These are phyloP conservation scores for Ctenomys sociabilis DNA, from an alignment of 2,113 vertebrate genomes.

Conservation along the genomic window DNA sequence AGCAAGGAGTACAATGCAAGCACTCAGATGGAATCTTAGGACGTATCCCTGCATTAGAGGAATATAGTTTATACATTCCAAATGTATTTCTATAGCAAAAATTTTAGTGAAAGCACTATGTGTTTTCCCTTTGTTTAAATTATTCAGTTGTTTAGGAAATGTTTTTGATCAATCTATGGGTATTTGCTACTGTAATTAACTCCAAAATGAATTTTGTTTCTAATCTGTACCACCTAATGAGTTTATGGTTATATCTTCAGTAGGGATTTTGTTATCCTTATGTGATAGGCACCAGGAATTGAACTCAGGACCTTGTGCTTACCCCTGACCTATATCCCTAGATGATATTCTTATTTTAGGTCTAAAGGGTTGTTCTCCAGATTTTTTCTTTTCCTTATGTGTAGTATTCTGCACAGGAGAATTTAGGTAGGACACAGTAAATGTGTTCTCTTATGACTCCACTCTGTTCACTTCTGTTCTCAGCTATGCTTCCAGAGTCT, in stretches of 20 bases:
- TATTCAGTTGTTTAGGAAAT: neutral
- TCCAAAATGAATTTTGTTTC: neutral
- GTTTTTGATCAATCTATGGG: neutral
- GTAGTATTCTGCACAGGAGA: neutral
- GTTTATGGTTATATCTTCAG: neutral
- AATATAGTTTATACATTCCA: neutral
- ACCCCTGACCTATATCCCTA: no score
- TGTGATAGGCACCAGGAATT: neutral
- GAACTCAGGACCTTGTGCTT: no score
- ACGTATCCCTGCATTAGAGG: neutral
- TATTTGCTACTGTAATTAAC: neutral
- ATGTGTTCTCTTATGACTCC: neutral
- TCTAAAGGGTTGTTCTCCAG: neutral
- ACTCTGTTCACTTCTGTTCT: neutral
- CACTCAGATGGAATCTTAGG: neutral
- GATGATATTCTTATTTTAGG: neutral
- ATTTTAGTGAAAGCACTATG: neutral
- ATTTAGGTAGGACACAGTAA: neutral
- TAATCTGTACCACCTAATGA: neutral
- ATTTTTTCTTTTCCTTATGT: neutral
- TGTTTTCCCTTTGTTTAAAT: neutral
- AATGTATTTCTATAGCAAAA: neutral
- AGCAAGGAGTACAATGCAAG: no score
- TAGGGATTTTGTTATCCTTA: neutral
- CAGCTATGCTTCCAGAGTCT: neutral